phyloP scores from a whole-genome alignment of 2,888 invertebrate genomes.

The Melipona beecheii region DNA sequence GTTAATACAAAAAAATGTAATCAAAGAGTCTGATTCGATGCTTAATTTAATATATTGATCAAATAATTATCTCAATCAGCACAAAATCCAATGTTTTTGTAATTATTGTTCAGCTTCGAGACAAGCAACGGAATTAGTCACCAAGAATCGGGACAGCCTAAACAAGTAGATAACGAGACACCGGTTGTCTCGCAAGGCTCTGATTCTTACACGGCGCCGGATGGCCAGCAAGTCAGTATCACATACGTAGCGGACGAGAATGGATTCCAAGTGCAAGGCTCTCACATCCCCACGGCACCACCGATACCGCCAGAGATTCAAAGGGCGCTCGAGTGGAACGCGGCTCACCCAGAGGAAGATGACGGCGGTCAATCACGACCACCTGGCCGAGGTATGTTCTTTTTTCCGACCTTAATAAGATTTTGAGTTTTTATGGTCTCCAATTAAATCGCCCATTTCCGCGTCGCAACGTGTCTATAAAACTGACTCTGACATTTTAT shows the following conservation, averaged over 20 bases:
- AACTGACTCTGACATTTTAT: constrained; percentile 4
- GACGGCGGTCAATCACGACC: constrained; percentile 76
- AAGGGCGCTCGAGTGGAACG: constrained; percentile 83
- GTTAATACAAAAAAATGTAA: too few relatives aligned
- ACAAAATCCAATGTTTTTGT: neutral
- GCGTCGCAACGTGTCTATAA: neutral
- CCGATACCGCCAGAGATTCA: constrained; percentile 84
- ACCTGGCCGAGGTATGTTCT: constrained; percentile 73
- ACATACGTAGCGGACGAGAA: constrained; percentile 83
- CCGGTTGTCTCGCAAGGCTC: constrained; percentile 83
- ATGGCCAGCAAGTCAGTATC: constrained; percentile 83
- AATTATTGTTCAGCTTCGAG: constrained; percentile 79
- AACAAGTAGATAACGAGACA: constrained; percentile 81
- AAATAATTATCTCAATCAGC: too few relatives aligned
- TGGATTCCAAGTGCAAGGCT: constrained; percentile 83
- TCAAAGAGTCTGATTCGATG: too few relatives aligned
- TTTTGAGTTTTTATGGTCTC: constrained; percentile 7
- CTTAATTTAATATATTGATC: too few relatives aligned
- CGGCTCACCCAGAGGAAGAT: constrained; percentile 83
- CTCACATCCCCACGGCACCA: constrained; percentile 83
- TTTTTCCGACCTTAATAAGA: constrained; percentile 6
- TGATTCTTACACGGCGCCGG: constrained; percentile 83
- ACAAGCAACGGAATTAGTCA: constrained; percentile 85
- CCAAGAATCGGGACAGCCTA: constrained; percentile 83
- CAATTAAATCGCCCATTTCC: constrained; percentile 7